A percentile compares a stretch with the other conserved stretches of the same genome.
Conservation (phyloP, 2,888 invertebrate genomes). For the Elaeidobius kamerunicus region DNA sequence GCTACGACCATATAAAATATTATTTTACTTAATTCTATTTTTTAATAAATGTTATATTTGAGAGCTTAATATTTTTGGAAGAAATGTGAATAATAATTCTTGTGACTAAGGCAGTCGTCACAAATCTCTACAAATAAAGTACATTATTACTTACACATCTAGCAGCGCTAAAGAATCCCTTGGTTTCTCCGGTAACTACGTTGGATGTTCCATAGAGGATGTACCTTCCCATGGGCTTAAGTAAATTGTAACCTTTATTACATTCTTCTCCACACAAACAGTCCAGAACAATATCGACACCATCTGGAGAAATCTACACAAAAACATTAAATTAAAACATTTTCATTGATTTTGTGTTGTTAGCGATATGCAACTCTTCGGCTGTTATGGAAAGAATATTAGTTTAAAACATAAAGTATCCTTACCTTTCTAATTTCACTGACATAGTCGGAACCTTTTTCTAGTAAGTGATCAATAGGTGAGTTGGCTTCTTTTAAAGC, state of each 20-base stretch:
- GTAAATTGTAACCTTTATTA: slow-evolving; percentile 75
- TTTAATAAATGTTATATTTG: too few relatives aligned
- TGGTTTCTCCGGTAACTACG: slow-evolving; percentile 87
- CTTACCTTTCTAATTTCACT: slow-evolving; percentile 77
- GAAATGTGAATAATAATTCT: too few relatives aligned
- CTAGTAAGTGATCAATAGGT: slow-evolving; percentile 73
- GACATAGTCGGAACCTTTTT: slow-evolving; percentile 77
- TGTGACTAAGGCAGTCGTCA: too few relatives aligned
- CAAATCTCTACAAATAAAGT: too few relatives aligned
- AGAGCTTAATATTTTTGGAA: too few relatives aligned
- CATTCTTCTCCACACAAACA: slow-evolving; percentile 87
- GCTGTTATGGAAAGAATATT: too few relatives aligned
- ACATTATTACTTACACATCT: slow-evolving; percentile 77
- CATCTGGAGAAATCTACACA: slow-evolving; percentile 59
- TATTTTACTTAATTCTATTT: too few relatives aligned
- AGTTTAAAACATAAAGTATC: too few relatives aligned
- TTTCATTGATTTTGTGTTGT: too few relatives aligned
- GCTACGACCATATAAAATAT: too few relatives aligned
- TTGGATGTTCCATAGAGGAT: slow-evolving; percentile 85
- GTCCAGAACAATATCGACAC: slow-evolving; percentile 84
- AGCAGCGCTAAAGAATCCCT: slow-evolving; percentile 87
- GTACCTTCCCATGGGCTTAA: slow-evolving; percentile 87
- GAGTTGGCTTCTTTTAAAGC: slow-evolving; percentile 67
- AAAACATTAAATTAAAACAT: too few relatives aligned
- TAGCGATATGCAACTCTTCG: too few relatives aligned